Evolutionary conservation across 2,113 vertebrate species (phyloP), one percentile per base, ranked within the genome.

Genomic region (Cygnus atratus): DNA sequence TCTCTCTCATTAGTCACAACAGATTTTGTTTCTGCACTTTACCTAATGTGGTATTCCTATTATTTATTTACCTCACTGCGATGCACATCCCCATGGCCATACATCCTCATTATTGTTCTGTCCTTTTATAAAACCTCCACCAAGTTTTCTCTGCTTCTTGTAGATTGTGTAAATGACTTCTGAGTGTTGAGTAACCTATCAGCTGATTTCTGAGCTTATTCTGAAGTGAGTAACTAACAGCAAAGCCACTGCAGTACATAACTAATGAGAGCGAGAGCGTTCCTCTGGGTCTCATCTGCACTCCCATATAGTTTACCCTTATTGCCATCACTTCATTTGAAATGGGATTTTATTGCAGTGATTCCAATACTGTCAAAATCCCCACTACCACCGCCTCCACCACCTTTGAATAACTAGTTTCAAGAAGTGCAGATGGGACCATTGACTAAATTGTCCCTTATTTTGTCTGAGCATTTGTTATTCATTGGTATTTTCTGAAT

Each of bases 401-500:
- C 15, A 87, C 43, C 54, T 86, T 54, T 57, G 11, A 81, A 84
- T 90, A 90, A 90, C 37, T 81, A 65, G 33, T 24, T 72, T 79
- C 84, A 70, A 68, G 63, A 90, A 87, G 62, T 68, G 29, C 77
- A 81, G 83, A 82, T 87, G 65, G 86, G 57, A 84, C 61, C 39
- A 58, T 76, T 92, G 73, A 29, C 68, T 95, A 87, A 90, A 92
- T 81, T 84, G 75, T 63, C 39, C 37, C 33, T 90, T 80, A 84
- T 92, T 93, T 93, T 92, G 57, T 87, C 58, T 46, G 39, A 83
- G 24, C 44, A 73, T 92, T 95, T 96, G 52, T 88, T 93, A 92
- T 96, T 95, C 70, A 54, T 87, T 72, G 76, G 66, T 62, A 62
- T 96, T 94, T 96, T 93, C 77, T 72, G 81, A 95, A 94, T 92